Evolutionary conservation across 1,140 invertebrate species (phyloP).

Genomic region (Arion vulgaris): DNA sequence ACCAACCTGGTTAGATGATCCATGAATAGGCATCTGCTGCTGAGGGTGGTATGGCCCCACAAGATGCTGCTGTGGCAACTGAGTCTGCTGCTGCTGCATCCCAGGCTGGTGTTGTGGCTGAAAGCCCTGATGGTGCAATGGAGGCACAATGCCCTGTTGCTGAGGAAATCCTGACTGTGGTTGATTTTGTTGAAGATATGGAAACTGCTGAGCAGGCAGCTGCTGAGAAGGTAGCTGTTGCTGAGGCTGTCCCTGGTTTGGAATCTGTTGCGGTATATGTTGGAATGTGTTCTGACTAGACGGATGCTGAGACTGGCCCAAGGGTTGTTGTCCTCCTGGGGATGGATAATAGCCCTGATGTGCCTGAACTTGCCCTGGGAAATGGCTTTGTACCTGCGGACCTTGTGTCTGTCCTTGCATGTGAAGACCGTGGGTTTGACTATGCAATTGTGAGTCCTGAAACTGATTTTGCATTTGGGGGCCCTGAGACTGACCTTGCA

Average conservation of each 20-base stretch:
- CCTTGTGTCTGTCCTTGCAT: constrained; percentile 9
- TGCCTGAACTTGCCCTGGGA: constrained; percentile 13
- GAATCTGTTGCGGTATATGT: constrained; percentile 42
- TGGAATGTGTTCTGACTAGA: constrained; percentile 25
- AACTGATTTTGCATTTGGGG: neutral
- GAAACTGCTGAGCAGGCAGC: constrained; percentile 9
- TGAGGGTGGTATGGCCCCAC: constrained; percentile 27
- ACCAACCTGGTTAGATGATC: neutral
- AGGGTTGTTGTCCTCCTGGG: constrained; percentile 30
- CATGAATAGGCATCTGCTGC: constrained; percentile 16
- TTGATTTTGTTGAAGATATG: constrained; percentile 19
- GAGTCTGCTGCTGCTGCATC: constrained; percentile 15
- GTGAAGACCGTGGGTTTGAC: neutral
- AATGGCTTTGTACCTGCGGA: neutral
- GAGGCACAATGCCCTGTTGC: neutral
- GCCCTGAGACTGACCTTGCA: neutral
- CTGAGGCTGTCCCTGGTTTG: neutral
- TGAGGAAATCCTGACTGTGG: neutral
- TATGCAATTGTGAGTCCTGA: neutral
- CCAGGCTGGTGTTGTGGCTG: constrained; percentile 7
- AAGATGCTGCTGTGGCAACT: constrained; percentile 34
- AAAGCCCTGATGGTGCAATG: constrained; percentile 21
- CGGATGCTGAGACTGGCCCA: constrained; percentile 31
- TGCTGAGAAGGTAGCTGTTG: constrained; percentile 12
- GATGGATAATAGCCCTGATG: too few species aligned